Conservation (phyloP, 1,140 invertebrate genomes). For the Kradibia gibbosae region DNA sequence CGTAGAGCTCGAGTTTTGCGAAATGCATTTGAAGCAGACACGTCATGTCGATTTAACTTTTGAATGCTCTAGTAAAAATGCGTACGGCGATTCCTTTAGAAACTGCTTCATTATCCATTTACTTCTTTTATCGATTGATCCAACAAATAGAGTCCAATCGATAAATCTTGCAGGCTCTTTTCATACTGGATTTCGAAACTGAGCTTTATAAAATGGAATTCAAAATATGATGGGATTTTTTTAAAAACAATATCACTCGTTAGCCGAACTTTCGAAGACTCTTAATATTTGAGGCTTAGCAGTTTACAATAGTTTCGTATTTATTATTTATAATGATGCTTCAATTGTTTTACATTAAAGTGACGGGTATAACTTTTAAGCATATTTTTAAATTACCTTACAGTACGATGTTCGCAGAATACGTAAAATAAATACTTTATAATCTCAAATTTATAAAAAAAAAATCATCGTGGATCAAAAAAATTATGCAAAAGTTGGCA, state of each 20-base stretch:
- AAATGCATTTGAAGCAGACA: neutral
- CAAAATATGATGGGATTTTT: neutral
- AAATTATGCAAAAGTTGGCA: too few relatives aligned
- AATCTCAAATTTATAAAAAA: too few relatives aligned
- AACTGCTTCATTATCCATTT: neutral
- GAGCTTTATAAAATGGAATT: too few relatives aligned
- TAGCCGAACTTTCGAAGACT: neutral
- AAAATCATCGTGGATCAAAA: too few relatives aligned
- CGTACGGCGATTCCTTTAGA: neutral
- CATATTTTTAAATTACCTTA: too few relatives aligned
- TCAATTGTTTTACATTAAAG: too few relatives aligned
- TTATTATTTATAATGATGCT: too few relatives aligned
- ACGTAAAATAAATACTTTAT: too few relatives aligned
- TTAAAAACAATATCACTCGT: neutral
- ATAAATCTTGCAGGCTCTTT: neutral
- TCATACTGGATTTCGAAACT: neutral
- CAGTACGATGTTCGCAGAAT: too few relatives aligned
- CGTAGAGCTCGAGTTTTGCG: neutral
- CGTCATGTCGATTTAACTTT: neutral
- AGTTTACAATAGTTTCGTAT: neutral
- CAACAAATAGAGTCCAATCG: neutral
- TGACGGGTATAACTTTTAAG: too few relatives aligned
- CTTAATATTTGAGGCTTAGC: neutral
- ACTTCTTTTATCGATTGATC: neutral
- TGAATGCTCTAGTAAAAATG: neutral